These are phyloP conservation scores for Chondrosia reniformis DNA, from an alignment of 37 sponge, comb jelly and placozoan species.

Conservation along the genomic window DNA sequence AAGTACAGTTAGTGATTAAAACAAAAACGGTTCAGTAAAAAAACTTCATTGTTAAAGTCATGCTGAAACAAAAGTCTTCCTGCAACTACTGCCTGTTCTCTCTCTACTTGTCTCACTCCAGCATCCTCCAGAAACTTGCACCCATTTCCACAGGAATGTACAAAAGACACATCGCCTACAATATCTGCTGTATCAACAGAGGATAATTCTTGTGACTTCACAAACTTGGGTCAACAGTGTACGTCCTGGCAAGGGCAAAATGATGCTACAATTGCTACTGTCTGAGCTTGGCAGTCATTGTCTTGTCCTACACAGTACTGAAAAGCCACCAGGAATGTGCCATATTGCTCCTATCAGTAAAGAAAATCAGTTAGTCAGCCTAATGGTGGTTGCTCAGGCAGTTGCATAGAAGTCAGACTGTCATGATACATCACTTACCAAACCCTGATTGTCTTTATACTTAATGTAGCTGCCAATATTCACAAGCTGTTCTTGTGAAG, in stretches of 20 bases:
- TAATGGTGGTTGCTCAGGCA: neutral
- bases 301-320: too few relatives aligned
- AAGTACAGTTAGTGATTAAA: neutral
- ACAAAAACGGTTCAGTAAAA: neutral
- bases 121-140: neutral
- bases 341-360: neutral
- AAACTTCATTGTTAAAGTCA: conserved; percentile 8
- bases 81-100: neutral
- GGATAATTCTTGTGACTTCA: neutral
- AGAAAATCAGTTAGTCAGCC: neutral
- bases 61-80: neutral
- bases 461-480: neutral
- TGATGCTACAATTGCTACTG: neutral
- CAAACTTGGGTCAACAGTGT: neutral
- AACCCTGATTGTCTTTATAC: neutral
- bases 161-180: neutral
- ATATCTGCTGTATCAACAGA: neutral
- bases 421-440: neutral
- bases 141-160: neutral
- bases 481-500: neutral
- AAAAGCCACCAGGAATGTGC: neutral
- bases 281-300: neutral
- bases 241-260: neutral
- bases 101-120: neutral
- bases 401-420: neutral